Conservation (phyloP, 2,888 invertebrate species). For the Chromoteleia sp. region DNA sequence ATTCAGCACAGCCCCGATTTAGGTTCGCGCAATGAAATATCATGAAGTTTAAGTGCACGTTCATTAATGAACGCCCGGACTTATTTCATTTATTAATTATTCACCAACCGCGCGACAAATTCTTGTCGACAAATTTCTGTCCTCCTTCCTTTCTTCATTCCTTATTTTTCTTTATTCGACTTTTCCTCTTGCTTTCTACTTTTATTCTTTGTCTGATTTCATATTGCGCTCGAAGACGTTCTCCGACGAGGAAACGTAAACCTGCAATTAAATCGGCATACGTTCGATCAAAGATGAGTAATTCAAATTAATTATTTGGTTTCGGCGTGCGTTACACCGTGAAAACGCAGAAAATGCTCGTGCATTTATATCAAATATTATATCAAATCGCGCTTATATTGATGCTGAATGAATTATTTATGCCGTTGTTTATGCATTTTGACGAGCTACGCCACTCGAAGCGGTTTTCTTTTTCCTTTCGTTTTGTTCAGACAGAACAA, state of each 20-base stretch:
- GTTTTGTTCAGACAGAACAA: conserved; percentile 1
- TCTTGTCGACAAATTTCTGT: neutral
- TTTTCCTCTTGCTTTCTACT: conserved; percentile 29
- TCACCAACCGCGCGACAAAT: neutral
- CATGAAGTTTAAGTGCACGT: conserved; percentile 15
- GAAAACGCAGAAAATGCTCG: too few relatives aligned
- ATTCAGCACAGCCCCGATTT: conserved; percentile 2
- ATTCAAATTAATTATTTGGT: too few relatives aligned
- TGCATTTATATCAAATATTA: too few relatives aligned
- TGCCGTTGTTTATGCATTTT: neutral
- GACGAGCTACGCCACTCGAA: neutral
- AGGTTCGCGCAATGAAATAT: neutral
- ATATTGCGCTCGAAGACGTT: conserved; percentile 2
- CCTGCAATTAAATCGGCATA: neutral
- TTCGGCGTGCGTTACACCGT: too few relatives aligned
- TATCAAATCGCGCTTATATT: too few relatives aligned
- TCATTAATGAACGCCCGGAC: conserved; percentile 29
- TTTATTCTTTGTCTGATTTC: too few relatives aligned
- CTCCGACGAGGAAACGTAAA: neutral
- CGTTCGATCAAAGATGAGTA: neutral
- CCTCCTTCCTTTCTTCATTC: neutral
- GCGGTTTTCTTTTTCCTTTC: neutral
- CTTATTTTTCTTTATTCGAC: conserved; percentile 5
- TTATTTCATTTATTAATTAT: conserved; percentile 33
- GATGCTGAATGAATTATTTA: neutral